Percentiles rank a stretch among this genome's conserved stretches.
Evolutionary conservation across 2,113 vertebrate genomes (phyloP).

Genomic region (Clarias macrocephalus): DNA sequence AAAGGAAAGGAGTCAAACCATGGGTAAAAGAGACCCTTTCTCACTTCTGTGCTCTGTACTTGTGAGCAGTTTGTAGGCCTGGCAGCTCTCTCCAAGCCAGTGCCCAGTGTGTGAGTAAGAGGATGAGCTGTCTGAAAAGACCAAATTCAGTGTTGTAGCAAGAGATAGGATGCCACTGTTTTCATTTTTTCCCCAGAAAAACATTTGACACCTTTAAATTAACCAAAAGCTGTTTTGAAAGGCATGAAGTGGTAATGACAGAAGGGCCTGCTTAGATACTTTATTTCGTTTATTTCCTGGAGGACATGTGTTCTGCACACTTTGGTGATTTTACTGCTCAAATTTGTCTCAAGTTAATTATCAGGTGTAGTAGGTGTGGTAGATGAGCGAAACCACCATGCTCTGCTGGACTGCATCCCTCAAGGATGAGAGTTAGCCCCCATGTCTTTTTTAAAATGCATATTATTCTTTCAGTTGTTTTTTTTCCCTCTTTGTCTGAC

Average conservation of each 20-base stretch:
- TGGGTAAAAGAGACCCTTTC: conserved; percentile 18
- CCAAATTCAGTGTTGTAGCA: conserved; percentile 16
- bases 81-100: neutral
- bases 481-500: neutral
- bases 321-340: neutral
- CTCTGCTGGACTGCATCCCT: conserved; percentile 2
- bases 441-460: neutral
- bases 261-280: neutral
- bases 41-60: neutral
- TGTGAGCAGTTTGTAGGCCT: conserved; percentile 20
- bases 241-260: neutral
- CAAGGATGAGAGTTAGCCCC: neutral
- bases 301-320: conserved; percentile 24
- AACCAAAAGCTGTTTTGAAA: conserved; percentile 21
- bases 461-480: neutral
- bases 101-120: conserved; percentile 38
- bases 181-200: conserved; percentile 7
- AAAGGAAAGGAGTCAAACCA: neutral
- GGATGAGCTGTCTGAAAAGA: conserved; percentile 32
- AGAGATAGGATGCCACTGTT: conserved; percentile 7
- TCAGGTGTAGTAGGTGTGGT: conserved; percentile 12
- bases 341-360: conserved; percentile 10
- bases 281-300: conserved; percentile 4
- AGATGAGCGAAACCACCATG: neutral
- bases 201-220: conserved; percentile 22